Conservation (phyloP, 2,797 vertebrate genomes). For the Acanthornis magna region DNA sequence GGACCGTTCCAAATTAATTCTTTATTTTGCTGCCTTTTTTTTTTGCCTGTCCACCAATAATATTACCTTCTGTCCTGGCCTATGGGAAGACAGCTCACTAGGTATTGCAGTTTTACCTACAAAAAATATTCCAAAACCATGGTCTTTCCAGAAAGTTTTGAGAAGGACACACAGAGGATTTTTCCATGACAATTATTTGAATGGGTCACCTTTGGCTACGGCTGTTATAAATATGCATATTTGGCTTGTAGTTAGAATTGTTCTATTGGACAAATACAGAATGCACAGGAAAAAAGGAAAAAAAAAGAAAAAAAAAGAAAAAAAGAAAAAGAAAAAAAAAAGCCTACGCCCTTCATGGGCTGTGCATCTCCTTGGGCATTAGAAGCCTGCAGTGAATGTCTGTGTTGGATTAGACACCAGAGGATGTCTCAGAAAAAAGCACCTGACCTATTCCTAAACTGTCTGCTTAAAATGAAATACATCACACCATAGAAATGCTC, state of each 20-base stretch:
- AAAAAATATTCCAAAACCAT: not conserved
- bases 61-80: not conserved
- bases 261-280: not conserved
- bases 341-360: rapidly evolving
- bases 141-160: not conserved
- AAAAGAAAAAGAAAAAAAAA: not conserved
- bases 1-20: not conserved
- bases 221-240: not conserved
- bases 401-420: not conserved
- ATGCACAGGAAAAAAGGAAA: not conserved
- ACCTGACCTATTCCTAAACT: not conserved
- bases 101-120: not conserved
- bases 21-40: not conserved
- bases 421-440: not conserved
- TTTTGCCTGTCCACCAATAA: not conserved
- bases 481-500: not conserved
- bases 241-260: not conserved
- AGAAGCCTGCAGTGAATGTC: not conserved
- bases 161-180: not conserved
- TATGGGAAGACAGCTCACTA: not conserved
- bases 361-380: not conserved
- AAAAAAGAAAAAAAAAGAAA: not conserved
- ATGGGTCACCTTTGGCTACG: not conserved
- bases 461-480: not conserved
- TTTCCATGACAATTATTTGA: not conserved